Conservation (phyloP, 2,888 invertebrate genomes). For the Crematogaster levior region DNA sequence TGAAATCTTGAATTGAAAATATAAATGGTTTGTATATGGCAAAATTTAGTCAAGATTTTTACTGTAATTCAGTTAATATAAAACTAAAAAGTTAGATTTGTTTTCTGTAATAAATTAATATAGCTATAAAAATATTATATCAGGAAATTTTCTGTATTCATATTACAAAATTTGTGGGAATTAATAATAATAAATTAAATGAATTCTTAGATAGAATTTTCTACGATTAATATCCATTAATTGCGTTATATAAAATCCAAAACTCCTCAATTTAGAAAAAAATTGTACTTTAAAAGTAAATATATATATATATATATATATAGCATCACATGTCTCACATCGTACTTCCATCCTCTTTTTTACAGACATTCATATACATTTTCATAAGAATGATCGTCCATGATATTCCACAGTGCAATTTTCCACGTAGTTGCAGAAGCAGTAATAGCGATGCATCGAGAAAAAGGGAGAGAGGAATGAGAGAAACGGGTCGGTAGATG, state of each 20-base stretch:
- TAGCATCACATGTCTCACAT: too few species aligned
- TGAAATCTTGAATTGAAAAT: too few species aligned
- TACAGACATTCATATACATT: constrained; percentile 11
- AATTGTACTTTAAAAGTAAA: background rate
- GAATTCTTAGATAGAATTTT: background rate
- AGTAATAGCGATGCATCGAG: constrained; percentile 13
- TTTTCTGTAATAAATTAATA: background rate
- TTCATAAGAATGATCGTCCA: constrained; percentile 18
- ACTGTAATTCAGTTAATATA: too few species aligned
- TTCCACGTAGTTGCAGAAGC: constrained; percentile 30
- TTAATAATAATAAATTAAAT: background rate
- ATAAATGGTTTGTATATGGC: too few species aligned
- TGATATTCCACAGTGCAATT: constrained; percentile 28
- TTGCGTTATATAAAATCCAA: background rate
- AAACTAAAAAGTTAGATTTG: too few species aligned
- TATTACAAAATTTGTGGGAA: background rate
- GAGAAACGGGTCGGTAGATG: constrained; percentile 10
- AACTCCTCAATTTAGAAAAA: background rate
- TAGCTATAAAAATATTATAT: background rate
- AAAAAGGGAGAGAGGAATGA: constrained; percentile 8
- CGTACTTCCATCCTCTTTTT: background rate
- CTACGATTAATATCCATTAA: background rate
- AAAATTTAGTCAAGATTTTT: too few species aligned
- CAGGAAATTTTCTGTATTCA: background rate
- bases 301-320: too few species aligned